Evolutionary conservation across 2,113 vertebrate genomes (phyloP).

Genomic region (Elgaria multicarinata): DNA sequence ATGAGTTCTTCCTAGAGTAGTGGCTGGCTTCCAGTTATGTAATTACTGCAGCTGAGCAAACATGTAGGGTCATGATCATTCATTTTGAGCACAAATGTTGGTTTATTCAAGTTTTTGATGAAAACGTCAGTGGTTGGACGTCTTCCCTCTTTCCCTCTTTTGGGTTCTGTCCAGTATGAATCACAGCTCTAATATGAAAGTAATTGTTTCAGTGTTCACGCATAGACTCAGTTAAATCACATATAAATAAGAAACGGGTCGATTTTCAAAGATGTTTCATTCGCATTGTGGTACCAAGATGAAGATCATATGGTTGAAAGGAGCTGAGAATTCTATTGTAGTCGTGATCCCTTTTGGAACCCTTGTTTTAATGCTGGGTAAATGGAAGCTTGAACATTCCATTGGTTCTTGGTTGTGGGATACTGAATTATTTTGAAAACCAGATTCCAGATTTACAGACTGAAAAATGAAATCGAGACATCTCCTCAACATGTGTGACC

Average conservation of each 20-base stretch:
- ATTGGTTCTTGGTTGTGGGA: not conserved
- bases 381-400: not conserved
- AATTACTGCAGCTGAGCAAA: not conserved
- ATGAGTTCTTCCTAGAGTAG: not conserved
- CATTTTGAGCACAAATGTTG: not conserved
- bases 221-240: conserved; percentile 11
- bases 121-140: not conserved
- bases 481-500: not conserved
- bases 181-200: conserved; percentile 22
- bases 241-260: conserved; percentile 12
- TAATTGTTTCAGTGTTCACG: conserved; percentile 27
- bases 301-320: not conserved
- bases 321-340: not conserved
- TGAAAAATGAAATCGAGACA: not conserved
- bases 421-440: conserved; percentile 3
- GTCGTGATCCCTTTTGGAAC: not conserved
- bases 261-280: not conserved
- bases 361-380: not conserved
- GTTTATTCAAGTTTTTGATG: not conserved
- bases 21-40: not conserved
- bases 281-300: not conserved
- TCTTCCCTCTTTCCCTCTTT: not conserved
- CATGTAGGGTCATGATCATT: not conserved
- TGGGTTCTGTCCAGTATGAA: not conserved
- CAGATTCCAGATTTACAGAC: not conserved